These are phyloP conservation scores for Dasyurus viverrinus DNA, from an alignment of 2,113 vertebrate genomes.

Conservation along the genomic window DNA sequence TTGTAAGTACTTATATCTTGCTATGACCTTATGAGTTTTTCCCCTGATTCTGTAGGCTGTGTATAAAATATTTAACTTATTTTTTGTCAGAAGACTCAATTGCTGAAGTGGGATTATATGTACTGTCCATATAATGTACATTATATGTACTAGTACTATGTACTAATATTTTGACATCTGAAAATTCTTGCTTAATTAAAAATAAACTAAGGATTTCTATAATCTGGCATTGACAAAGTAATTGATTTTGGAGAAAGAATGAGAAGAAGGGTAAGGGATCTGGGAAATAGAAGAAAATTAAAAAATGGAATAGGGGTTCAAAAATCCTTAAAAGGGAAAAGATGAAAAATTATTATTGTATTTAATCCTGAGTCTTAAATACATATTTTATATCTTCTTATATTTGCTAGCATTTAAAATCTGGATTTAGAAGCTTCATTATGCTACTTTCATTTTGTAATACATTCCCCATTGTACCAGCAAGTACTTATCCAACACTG, in stretches of 20 bases:
- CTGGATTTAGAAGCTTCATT: not conserved
- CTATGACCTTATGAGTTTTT: constrained; percentile 51
- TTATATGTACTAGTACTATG: no score
- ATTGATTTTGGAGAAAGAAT: constrained; percentile 35
- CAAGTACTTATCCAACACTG: not conserved
- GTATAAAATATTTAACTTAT: constrained; percentile 60
- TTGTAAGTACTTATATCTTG: constrained; percentile 1
- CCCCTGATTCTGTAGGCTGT: constrained; percentile 33
- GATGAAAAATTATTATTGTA: not conserved
- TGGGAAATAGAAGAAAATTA: not conserved
- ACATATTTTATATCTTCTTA: not conserved
- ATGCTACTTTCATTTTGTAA: not conserved
- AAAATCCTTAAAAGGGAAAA: not conserved
- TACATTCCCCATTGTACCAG: not conserved
- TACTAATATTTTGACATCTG: constrained; percentile 39
- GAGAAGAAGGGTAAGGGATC: not conserved
- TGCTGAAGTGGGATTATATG: constrained; percentile 10
- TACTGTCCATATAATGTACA: no score
- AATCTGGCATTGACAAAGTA: constrained; percentile 51
- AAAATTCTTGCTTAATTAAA: constrained; percentile 44
- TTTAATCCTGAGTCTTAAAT: not conserved
- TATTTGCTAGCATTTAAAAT: constrained; percentile 18
- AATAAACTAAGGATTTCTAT: constrained; percentile 41
- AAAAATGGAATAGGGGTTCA: not conserved
- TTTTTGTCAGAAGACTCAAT: constrained; percentile 44